Base-by-base conservation (phyloP, 2,797 vertebrate species). In the Sebastes kiyomatsui region DNA sequence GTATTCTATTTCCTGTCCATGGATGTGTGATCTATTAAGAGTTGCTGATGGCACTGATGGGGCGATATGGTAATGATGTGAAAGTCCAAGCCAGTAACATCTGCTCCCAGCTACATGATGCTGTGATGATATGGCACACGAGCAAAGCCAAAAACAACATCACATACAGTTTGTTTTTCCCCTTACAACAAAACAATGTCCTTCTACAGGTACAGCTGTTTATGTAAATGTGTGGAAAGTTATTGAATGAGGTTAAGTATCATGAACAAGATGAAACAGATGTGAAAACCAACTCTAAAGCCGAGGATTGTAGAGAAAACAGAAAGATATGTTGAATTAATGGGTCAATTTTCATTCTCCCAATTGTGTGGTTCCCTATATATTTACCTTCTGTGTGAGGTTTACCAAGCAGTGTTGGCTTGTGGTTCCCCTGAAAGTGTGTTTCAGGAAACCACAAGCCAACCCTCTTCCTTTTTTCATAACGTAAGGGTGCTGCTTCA, bases 1-100 rank as follows among this genome's bases (percentile, higher is more conserved):
- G 5, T 64, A 18, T 7, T 16, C 42, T 46, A 64, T 33, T 86
- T 32, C 56, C 25, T 61, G 11, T 62, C 25, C 27, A 56, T 20
- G 60, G 49, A 77, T 77, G 74, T 85, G 55, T 60, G 55, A 75
- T 81, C 62, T 28, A 49, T 83, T 87, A 82, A 59, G 30, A 77
- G 28, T 71, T 71, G 76, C 84, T 65, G 6, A 28, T 72, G 72
- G 88, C 84, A 62, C 54, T 59, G 81, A 92, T 89, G 61, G 13
- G 70, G 42, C 35, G 86, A 77, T 83, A 82, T 84, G 84, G n/a
- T 80, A 85, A 87, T 80, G 59, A 86, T 68, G 54, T 79, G 67
- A 78, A 85, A 81, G 61, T 69, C 49, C n/a, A 49, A 28, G 64
- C 79, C 55, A 70, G 67, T 62, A 75, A 82, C 22, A 75, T 86